These are phyloP conservation scores for Lepus oiostolus DNA, from an alignment of 2,797 vertebrate species.

Conservation along the genomic window DNA sequence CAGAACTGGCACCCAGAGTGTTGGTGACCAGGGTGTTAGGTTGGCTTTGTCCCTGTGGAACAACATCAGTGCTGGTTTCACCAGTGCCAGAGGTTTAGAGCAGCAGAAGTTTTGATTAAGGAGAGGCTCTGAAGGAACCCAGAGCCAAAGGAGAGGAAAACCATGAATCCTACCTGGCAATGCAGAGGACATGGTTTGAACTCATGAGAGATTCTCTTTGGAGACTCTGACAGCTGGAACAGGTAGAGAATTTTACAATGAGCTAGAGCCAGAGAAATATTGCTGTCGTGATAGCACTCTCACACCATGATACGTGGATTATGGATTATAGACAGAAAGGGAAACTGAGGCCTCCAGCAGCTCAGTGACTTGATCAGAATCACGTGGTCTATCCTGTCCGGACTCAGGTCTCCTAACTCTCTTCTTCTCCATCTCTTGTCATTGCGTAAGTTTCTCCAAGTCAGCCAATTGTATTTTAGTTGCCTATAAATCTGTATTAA, in stretches of 20 bases:
- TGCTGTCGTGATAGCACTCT: not conserved
- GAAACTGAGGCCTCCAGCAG: not conserved
- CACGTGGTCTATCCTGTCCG: not conserved
- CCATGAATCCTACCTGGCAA: not conserved
- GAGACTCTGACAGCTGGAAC: not conserved
- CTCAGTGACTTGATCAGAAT: not conserved
- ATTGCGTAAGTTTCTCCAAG: not conserved
- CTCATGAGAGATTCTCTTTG: not conserved
- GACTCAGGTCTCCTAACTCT: not conserved
- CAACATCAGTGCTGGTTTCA: not conserved
- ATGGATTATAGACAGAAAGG: not conserved
- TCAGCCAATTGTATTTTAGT: not conserved
- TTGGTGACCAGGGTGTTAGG: not conserved
- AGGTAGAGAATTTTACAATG: slow-evolving; percentile 5
- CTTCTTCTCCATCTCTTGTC: not conserved
- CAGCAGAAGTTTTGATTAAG: not conserved
- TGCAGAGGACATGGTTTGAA: not conserved
- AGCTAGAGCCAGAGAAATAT: not conserved
- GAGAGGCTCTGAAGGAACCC: not conserved
- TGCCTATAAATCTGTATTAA: not conserved
- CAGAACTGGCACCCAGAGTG: not conserved
- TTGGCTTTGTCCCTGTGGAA: not conserved
- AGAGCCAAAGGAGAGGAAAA: not conserved
- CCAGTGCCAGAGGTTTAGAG: not conserved
- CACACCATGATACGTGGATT: not conserved